phyloP scores from a whole-genome alignment of 2,797 vertebrate species.

The Geotrypetes seraphini region DNA sequence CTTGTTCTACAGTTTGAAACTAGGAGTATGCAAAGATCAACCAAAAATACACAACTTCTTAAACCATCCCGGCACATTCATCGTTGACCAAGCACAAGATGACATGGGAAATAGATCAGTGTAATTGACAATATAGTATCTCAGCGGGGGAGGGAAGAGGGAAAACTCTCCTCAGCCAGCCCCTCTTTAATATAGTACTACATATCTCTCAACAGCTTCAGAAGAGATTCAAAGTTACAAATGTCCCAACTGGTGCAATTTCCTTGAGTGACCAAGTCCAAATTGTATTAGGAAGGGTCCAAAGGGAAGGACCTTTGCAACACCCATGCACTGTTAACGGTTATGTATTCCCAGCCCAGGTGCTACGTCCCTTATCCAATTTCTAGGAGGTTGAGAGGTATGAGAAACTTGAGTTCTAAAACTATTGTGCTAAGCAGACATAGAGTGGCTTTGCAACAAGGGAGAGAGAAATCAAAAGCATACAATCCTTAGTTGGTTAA shows the following conservation, averaged over 20 bases:
- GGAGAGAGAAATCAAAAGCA: slow-evolving; percentile 27
- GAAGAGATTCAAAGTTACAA: slow-evolving; percentile 13
- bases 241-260: not conserved
- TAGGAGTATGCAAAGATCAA: too few species aligned
- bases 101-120: too few species aligned
- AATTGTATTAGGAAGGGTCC: not conserved
- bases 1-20: too few species aligned
- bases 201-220: slow-evolving; percentile 55
- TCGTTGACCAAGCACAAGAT: too few species aligned
- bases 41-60: too few species aligned
- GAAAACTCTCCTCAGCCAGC: slow-evolving; percentile 15
- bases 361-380: slow-evolving; percentile 7
- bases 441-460: slow-evolving; percentile 12
- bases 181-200: slow-evolving; percentile 22
- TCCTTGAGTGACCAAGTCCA: not conserved
- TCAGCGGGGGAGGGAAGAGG: slow-evolving; percentile 21
- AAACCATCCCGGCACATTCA: too few species aligned
- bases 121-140: slow-evolving; percentile 42
- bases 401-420: slow-evolving; percentile 30
- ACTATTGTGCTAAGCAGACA: too few species aligned
- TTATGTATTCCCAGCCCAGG: not conserved
- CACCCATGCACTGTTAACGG: too few species aligned
- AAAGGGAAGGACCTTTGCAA: too few species aligned
- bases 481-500: slow-evolving; percentile 11
- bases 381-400: slow-evolving; percentile 48